Percentiles rank a stretch among this genome's conserved stretches.
These are phyloP conservation scores for Otis tarda DNA, from an alignment of 2,113 vertebrate genomes.

Conservation along the genomic window DNA sequence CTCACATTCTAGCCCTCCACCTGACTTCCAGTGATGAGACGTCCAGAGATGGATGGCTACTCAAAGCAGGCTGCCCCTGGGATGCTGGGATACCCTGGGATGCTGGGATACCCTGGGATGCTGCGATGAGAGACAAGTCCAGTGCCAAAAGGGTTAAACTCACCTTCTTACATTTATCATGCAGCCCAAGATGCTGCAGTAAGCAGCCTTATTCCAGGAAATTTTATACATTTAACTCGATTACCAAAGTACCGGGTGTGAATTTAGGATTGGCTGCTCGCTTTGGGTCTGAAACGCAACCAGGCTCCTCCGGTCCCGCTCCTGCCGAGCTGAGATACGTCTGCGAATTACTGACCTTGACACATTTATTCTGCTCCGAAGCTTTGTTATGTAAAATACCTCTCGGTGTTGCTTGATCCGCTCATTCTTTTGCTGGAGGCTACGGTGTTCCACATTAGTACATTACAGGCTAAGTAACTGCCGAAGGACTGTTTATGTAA, in stretches of 20 bases:
- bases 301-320: not conserved
- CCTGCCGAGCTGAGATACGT: not conserved
- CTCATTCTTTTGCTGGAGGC: not conserved
- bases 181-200: not conserved
- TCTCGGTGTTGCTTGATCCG: not conserved
- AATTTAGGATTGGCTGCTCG: not conserved
- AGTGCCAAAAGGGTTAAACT: not conserved
- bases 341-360: not conserved
- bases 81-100: too few species aligned
- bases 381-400: constrained; percentile 12
- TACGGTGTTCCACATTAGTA: not conserved
- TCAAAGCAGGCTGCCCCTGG: not conserved
- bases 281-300: not conserved
- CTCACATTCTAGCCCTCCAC: not conserved
- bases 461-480: not conserved
- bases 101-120: too few species aligned
- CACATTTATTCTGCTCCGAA: not conserved
- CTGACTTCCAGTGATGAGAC: not conserved
- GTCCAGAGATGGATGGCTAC: accelerated
- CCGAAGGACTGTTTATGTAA: not conserved
- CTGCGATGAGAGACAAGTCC: not conserved
- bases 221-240: not conserved
- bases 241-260: not conserved
- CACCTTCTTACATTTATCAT: not conserved
- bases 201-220: not conserved